Base-by-base conservation (phyloP, 2,113 vertebrate genomes). In the Piprites chloris region DNA sequence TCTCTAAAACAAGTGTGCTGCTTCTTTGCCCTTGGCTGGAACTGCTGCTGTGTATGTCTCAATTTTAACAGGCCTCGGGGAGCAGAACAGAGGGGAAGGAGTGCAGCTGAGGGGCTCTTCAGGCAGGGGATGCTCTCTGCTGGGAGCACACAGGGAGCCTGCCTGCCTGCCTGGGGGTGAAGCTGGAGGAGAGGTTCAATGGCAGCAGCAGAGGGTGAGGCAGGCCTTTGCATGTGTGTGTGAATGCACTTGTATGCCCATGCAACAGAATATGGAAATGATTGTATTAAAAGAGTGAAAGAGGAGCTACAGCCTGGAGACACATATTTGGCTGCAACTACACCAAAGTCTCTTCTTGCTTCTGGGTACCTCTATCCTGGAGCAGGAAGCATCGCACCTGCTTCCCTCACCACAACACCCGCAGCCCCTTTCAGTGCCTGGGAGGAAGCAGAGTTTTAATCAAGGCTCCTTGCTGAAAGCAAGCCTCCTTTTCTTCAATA, bases 311-410 rank as follows among this genome's bases (percentile, higher is more conserved):
- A 17, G 69, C 65, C 74, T 1, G 4, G 46, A 37, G 73, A 61
- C 41, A 8, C 1, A 0, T 4, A 19, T 72, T 59, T 72, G 63
- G 23, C 63, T 76, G 81, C 33, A 78, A 39, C 55, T 44, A 33
- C 30, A 33, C 46, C 65, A 67, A 73, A 73, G 18, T 13, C 28
- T 42, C 55, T 74, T 10, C 5, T 18, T 58, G 41, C 65, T 73
- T 22, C 73, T 14, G 82, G 42, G 56, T 33, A n/a, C 47, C 33
- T 85, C 46, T 11, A 4, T 9, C 53, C 89, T 0, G 2, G 35
- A 63, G n/a, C 0, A 0, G 30, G 76, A n/a, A 87, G n/a, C 85
- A n/a, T 46, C 0, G 0, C 69, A 23, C 19, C 46, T 1, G 0
- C 77, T 49, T 69, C n/a, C 28, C 50, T 37, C 69, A 7, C 6